phyloP scores from a whole-genome alignment of 2,888 invertebrate species.

The Nineta flava region DNA sequence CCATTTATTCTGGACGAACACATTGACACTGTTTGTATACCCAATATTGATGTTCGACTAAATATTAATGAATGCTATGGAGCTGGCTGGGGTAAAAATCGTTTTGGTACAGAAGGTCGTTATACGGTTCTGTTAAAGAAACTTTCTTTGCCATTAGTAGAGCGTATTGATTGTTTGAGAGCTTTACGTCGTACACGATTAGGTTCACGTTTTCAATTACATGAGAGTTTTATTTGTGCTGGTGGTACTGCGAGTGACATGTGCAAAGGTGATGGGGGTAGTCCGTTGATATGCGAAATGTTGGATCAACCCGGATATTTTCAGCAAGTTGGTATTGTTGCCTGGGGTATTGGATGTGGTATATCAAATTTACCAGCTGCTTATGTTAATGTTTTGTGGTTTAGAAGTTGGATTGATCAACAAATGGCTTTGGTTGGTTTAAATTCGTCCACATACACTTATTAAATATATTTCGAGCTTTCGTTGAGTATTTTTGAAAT shows the following conservation, averaged over 20 bases:
- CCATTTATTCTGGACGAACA: slow-evolving; percentile 43
- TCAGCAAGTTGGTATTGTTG: slow-evolving; percentile 64
- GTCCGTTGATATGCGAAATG: slow-evolving; percentile 50
- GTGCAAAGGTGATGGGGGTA: slow-evolving; percentile 66
- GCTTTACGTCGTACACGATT: slow-evolving; percentile 47
- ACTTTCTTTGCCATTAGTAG: slow-evolving; percentile 52
- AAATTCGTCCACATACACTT: too few species aligned
- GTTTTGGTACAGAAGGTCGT: slow-evolving; percentile 45
- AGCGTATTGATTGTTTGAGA: slow-evolving; percentile 38
- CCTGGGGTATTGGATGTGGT: slow-evolving; percentile 86
- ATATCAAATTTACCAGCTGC: slow-evolving; percentile 54
- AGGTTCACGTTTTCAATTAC: slow-evolving; percentile 45
- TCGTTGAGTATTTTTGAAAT: too few species aligned
- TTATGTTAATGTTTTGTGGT: slow-evolving; percentile 53
- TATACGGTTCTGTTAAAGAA: slow-evolving; percentile 61
- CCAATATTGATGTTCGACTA: slow-evolving; percentile 32
- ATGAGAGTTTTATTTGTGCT: slow-evolving; percentile 61
- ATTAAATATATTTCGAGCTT: too few species aligned
- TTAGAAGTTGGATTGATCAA: slow-evolving; percentile 55
- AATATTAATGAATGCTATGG: slow-evolving; percentile 42
- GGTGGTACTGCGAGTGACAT: slow-evolving; percentile 64
- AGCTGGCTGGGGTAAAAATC: slow-evolving; percentile 66
- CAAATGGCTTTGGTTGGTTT: slow-evolving; percentile 27
- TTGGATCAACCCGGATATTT: slow-evolving; percentile 34
- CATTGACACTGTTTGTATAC: slow-evolving; percentile 56